These are phyloP conservation scores for Phoeniculus purpureus DNA, from an alignment of 2,797 vertebrate genomes.

Conservation along the genomic window DNA sequence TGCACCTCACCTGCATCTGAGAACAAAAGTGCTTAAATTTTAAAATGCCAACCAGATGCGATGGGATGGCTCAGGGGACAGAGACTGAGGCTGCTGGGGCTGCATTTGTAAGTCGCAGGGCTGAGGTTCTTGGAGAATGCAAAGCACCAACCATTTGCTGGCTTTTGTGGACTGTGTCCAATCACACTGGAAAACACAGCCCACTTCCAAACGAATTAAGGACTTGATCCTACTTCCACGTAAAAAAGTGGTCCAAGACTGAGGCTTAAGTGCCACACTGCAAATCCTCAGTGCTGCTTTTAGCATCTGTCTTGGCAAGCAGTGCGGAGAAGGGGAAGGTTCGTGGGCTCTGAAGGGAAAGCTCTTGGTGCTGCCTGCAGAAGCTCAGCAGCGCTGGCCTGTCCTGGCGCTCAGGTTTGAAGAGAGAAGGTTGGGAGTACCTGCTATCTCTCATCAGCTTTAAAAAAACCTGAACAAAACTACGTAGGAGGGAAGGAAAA, in stretches of 20 bases:
- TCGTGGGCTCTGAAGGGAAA: not conserved
- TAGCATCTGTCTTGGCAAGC: not conserved
- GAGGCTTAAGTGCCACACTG: not conserved
- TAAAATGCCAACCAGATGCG: not conserved
- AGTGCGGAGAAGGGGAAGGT: rapidly evolving
- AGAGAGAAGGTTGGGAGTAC: not conserved
- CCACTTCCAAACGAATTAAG: not conserved
- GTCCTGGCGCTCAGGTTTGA: not conserved
- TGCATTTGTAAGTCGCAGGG: not conserved
- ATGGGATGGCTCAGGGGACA: not conserved
- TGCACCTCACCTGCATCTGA: constrained; percentile 39
- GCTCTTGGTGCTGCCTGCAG: not conserved
- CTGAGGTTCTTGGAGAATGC: not conserved
- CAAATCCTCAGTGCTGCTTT: not conserved
- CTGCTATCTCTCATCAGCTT: not conserved
- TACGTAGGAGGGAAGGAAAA: not conserved
- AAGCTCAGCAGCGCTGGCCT: not conserved
- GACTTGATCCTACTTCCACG: not conserved
- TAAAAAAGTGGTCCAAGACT: not conserved
- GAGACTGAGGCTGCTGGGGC: not conserved
- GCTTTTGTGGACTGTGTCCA: not conserved
- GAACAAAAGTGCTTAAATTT: not conserved
- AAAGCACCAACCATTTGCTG: not conserved
- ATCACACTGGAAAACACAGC: not conserved
- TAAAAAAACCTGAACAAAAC: not conserved